These are phyloP conservation scores for Sebastes vulpes DNA, from an alignment of 2,797 vertebrate species.

Conservation along the genomic window DNA sequence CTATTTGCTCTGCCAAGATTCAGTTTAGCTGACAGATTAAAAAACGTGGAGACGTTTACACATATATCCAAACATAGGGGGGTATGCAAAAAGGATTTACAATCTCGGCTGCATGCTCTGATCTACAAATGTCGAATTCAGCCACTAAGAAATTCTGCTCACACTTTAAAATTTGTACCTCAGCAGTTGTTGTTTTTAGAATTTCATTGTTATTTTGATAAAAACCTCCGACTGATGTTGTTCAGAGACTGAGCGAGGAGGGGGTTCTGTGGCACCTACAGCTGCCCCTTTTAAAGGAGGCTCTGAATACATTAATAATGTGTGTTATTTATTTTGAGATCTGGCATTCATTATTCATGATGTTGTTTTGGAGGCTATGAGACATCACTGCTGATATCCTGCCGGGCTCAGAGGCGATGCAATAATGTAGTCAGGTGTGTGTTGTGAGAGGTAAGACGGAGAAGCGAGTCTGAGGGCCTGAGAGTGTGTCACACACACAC, in stretches of 20 bases:
- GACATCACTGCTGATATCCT: conserved; percentile 67
- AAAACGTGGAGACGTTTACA: background rate
- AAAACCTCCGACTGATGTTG: background rate
- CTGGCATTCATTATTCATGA: conserved; percentile 77
- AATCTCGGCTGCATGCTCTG: background rate
- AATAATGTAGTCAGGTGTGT: conserved; percentile 62
- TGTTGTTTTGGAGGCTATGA: conserved; percentile 67
- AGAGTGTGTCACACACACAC: background rate
- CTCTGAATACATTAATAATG: conserved; percentile 74
- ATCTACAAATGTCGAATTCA: background rate
- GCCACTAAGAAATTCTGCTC: background rate
- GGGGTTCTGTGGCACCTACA: conserved; percentile 30
- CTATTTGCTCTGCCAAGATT: conserved; percentile 25
- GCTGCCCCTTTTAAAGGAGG: conserved; percentile 55
- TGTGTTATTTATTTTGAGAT: conserved; percentile 76
- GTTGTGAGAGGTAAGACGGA: conserved; percentile 13
- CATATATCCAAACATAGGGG: background rate
- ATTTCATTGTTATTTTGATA: conserved; percentile 7
- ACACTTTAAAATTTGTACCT: background rate
- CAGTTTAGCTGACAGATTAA: conserved; percentile 1
- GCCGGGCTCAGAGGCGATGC: conserved; percentile 45
- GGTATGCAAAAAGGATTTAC: background rate
- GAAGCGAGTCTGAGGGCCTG: conserved; percentile 17
- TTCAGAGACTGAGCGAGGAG: conserved; percentile 11
- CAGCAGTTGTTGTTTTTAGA: background rate